Conservation (phyloP, 2,888 invertebrate species). For the Galerucella calmariensis region DNA sequence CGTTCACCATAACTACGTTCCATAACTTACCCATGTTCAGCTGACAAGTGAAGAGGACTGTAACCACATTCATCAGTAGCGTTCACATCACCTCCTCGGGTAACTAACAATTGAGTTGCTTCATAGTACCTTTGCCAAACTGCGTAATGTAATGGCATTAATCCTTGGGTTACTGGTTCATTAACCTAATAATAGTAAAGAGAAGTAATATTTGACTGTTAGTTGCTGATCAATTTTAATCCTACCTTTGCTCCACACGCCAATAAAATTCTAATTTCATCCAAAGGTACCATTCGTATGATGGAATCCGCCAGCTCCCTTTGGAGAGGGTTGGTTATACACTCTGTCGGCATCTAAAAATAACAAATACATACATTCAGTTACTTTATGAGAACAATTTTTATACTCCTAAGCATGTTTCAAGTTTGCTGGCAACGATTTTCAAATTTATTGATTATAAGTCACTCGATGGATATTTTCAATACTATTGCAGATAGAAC, state of each 20-base stretch:
- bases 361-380: slow-evolving; percentile 21
- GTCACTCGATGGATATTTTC: too few relatives aligned
- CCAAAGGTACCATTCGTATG: slow-evolving; percentile 85
- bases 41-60: slow-evolving; percentile 90
- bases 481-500: too few relatives aligned
- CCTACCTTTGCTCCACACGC: slow-evolving; percentile 85
- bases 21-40: slow-evolving; percentile 78
- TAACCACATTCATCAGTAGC: slow-evolving; percentile 91
- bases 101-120: slow-evolving; percentile 82
- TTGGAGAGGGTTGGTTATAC: slow-evolving; percentile 80
- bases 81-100: slow-evolving; percentile 84
- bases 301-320: slow-evolving; percentile 91
- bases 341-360: slow-evolving; percentile 76
- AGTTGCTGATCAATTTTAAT: background rate
- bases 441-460: background rate
- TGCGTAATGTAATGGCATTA: slow-evolving; percentile 91
- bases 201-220: background rate
- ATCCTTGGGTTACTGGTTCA: slow-evolving; percentile 85
- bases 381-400: background rate
- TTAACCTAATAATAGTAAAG: slow-evolving; percentile 66
- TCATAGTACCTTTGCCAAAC: slow-evolving; percentile 87
- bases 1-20: too few relatives aligned
- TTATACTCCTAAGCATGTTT: background rate
- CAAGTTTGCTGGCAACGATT: background rate
- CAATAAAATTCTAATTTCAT: slow-evolving; percentile 86